Conservation (phyloP, 1,140 invertebrate species). For the Macrocentrus cingulum region DNA sequence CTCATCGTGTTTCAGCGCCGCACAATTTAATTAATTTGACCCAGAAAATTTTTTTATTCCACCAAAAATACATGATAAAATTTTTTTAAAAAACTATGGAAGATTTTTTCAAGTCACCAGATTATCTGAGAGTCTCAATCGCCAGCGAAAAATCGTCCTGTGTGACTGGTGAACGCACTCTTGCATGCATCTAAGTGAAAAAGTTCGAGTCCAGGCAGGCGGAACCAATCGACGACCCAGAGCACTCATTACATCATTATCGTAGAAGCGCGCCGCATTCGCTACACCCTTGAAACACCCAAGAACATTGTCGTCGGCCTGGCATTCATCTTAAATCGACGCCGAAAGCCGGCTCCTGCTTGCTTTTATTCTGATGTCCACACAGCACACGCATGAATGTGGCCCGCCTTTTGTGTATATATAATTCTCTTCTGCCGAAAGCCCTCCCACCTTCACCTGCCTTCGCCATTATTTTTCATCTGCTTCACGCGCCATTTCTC, state of each 20-base stretch:
- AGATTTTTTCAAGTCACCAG: no score
- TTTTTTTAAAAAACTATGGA: no score
- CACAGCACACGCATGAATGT: not conserved
- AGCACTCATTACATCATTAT: conserved; percentile 47
- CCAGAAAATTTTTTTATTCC: no score
- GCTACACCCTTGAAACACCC: conserved; percentile 30
- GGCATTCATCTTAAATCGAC: conserved; percentile 21
- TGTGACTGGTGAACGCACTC: not conserved
- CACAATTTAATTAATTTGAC: no score
- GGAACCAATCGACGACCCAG: conserved; percentile 36
- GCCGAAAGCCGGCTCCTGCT: conserved; percentile 3
- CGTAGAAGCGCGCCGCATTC: conserved; percentile 35
- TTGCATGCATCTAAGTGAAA: not conserved
- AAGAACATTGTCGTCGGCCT: conserved; percentile 23
- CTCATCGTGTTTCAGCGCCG: conserved; percentile 17
- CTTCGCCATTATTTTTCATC: conserved; percentile 4
- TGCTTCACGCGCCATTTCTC: not conserved
- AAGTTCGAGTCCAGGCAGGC: conserved; percentile 23
- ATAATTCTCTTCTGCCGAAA: no score
- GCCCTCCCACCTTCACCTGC: not conserved
- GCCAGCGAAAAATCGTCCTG: no score
- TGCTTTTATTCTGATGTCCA: not conserved
- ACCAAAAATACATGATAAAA: no score
- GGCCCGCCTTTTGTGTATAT: not conserved
- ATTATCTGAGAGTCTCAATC: no score